Base-by-base conservation (phyloP, 2,797 vertebrate species). In the Aeoliscus strigatus region DNA sequence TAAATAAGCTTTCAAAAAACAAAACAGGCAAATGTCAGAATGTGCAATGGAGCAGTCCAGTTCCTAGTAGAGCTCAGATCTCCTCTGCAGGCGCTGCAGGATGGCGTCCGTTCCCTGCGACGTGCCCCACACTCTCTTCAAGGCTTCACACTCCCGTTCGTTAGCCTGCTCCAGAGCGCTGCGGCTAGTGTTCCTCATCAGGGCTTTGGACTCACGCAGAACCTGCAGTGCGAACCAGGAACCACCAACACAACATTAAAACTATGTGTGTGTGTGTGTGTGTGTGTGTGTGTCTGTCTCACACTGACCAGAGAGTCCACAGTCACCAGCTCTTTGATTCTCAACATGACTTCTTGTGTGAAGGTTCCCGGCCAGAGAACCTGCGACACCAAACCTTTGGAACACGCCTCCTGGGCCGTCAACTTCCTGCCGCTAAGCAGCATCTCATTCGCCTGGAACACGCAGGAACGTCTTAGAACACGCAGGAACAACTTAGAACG, bases 281-380 rank as follows among this genome's bases (percentile, higher is more conserved):
- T 11, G 28, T 10, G 30, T 10, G 8, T 15, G 33, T 11, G 11
- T 0, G 0, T 7, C 6, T n/a, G 11, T 3, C n/a, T 4, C 8
- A 2, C 1, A 64, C 92, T 80, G 82, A 98, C 94, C 77, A 91
- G 81, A 9, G 92, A 88, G 80, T 97, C 92, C 33, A 94, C 95
- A 0, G 87, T 80, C 56, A 94, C 92, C 65, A 98, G 92, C 76
- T 98, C 96, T 82, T 90, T 93, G 76, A 98, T 91, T 43, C 94
- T 87, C 71, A 93, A 87, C 93, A 93, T 94, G 51, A 98, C 94
- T 86, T 98, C 96, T 81, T 98, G 94, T 34, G 89, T 93, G 82
- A 98, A 98, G 3, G 96, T 98, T 58, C 89, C 93, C 0, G 96
- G 94, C 94, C 96, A 98, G 21, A 98, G 90, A 49, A 98, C 96